These are phyloP conservation scores for Entomyzon cyanotis DNA, from an alignment of 2,113 vertebrate genomes.

Conservation along the genomic window DNA sequence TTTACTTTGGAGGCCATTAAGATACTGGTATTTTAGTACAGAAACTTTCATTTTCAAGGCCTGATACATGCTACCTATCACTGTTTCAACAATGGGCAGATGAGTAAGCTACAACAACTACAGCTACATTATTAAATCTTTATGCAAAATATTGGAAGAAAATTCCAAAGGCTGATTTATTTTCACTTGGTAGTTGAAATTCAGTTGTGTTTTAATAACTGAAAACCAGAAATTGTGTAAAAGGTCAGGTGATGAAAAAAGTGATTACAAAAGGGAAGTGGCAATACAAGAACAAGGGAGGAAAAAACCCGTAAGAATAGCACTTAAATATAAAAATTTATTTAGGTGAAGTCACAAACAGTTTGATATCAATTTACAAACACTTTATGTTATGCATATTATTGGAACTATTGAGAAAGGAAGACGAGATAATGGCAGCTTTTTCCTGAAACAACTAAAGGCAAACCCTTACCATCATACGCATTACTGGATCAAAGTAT, in stretches of 20 bases:
- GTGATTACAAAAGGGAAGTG: not conserved
- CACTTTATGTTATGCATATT: conserved; percentile 46
- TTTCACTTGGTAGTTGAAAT: not conserved
- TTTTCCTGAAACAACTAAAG: conserved; percentile 51
- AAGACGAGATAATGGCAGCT: conserved; percentile 25
- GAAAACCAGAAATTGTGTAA: not conserved
- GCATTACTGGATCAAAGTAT: conserved; percentile 41
- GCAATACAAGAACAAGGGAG: not conserved
- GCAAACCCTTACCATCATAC: conserved; percentile 36
- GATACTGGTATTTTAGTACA: not conserved
- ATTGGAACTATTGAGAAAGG: conserved; percentile 31
- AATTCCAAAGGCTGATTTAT: not conserved
- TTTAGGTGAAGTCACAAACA: conserved; percentile 66
- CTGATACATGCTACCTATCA: fast-evolving
- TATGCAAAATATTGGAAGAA: not conserved
- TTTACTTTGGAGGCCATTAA: not conserved
- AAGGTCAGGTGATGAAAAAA: not conserved
- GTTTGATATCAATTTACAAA: conserved; percentile 58
- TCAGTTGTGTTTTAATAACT: not conserved
- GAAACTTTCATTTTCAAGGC: not conserved
- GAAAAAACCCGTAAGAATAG: not conserved
- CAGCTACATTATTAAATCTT: not conserved
- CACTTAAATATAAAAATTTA: conserved; percentile 66
- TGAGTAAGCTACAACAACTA: not conserved
- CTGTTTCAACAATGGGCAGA: not conserved